These are phyloP conservation scores for Nebria brevicollis DNA, from an alignment of 2,888 invertebrate species.

Conservation along the genomic window DNA sequence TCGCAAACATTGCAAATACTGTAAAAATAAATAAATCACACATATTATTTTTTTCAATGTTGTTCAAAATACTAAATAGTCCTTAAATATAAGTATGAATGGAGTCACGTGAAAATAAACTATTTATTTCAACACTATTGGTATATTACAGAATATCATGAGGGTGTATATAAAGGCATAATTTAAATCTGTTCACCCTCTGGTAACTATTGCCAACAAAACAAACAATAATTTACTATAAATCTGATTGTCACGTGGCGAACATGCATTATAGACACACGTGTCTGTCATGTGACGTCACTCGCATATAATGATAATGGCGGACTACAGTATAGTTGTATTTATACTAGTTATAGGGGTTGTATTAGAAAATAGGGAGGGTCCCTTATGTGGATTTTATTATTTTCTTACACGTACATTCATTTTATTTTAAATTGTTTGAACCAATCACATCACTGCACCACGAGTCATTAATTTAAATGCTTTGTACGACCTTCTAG, in stretches of 20 bases:
- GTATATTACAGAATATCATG: not conserved
- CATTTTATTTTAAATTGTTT: constrained; percentile 27
- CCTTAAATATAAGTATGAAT: no score
- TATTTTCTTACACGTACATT: not conserved
- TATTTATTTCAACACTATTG: not conserved
- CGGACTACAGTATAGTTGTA: constrained; percentile 2
- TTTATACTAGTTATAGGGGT: constrained; percentile 1
- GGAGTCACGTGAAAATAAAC: not conserved
- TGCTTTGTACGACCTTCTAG: not conserved
- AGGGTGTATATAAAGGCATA: not conserved
- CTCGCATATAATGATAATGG: constrained; percentile 14
- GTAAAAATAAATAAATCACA: no score
- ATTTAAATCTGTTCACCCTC: constrained; percentile 14
- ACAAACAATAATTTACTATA: constrained; percentile 44
- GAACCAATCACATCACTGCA: constrained; percentile 21
- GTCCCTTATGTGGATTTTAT: constrained; percentile 24
- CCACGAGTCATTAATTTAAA: not conserved
- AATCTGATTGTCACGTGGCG: constrained; percentile 44
- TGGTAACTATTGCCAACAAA: constrained; percentile 28
- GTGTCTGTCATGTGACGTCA: constrained; percentile 40
- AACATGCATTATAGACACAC: constrained; percentile 35
- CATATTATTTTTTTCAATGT: no score
- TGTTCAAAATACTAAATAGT: no score
- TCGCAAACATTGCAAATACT: no score
- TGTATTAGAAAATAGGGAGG: constrained; percentile 15